Evolutionary conservation across 2,113 vertebrate genomes (phyloP).

Genomic region (Alethe castanea): DNA sequence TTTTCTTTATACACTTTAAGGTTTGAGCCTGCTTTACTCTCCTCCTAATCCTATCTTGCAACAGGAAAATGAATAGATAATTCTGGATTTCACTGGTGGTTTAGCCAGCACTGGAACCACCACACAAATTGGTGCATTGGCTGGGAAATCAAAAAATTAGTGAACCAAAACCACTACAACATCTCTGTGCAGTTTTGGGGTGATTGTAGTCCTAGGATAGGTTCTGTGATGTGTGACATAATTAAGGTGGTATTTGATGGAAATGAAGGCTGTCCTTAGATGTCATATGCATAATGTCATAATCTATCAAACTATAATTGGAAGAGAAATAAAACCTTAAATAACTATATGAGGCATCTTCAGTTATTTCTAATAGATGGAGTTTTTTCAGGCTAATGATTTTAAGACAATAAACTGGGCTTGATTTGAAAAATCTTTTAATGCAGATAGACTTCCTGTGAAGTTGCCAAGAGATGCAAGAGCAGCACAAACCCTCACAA

Average conservation of each 20-base stretch:
- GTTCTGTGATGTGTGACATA: neutral
- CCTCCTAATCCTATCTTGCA: too few species aligned
- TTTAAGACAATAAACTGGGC: neutral
- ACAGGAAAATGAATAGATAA: too few species aligned
- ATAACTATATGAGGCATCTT: too few species aligned
- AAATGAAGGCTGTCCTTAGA: neutral
- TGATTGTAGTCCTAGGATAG: neutral
- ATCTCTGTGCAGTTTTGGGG: neutral
- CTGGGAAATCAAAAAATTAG: too few species aligned
- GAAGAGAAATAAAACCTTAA: neutral
- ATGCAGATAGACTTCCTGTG: neutral
- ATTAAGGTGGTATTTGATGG: neutral
- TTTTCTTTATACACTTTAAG: too few species aligned
- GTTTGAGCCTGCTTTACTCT: too few species aligned
- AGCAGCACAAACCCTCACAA: neutral
- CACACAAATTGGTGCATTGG: too few species aligned
- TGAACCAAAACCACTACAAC: too few species aligned
- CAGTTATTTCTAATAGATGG: too few species aligned
- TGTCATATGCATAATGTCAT: neutral
- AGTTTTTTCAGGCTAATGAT: neutral
- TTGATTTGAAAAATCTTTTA: neutral
- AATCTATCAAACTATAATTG: neutral
- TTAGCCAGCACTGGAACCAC: too few species aligned
- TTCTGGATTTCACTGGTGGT: too few species aligned
- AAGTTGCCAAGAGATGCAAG: neutral